Conservation (phyloP, 2,113 vertebrate genomes). For the Phalacrocorax aristotelis region DNA sequence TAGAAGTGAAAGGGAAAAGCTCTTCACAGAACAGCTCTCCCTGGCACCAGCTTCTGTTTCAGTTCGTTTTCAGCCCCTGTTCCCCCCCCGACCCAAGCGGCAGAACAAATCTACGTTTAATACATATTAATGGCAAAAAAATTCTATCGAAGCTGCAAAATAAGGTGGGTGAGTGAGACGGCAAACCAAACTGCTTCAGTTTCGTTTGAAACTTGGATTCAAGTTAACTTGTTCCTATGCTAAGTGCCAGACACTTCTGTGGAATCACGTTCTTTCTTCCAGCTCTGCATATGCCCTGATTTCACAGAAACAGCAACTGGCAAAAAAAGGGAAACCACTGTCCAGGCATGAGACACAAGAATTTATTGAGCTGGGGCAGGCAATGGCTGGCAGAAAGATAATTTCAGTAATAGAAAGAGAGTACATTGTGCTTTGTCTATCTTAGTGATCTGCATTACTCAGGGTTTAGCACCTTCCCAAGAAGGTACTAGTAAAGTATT, state of each 20-base stretch:
- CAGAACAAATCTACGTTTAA: background rate
- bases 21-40: background rate
- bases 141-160: background rate
- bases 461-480: constrained; percentile 35
- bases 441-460: constrained; percentile 1
- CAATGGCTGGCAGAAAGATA: background rate
- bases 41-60: background rate
- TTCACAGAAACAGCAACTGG: constrained; percentile 7
- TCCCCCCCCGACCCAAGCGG: background rate
- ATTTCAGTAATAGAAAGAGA: constrained; percentile 13
- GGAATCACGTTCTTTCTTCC: constrained; percentile 32
- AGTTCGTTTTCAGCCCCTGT: background rate
- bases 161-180: background rate
- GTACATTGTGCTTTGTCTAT: constrained; percentile 40
- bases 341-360: constrained; percentile 5
- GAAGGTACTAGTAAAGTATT: background rate
- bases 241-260: constrained; percentile 28
- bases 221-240: background rate
- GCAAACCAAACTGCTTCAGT: background rate
- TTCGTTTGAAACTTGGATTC: background rate
- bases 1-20: background rate
- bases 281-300: background rate
- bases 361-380: constrained; percentile 30
- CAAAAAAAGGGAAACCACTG: background rate
- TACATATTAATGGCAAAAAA: background rate